Percentiles rank a stretch among this genome's conserved stretches.
Evolutionary conservation across 2,888 invertebrate genomes (phyloP).

Genomic region (Phanerotoma sp.): DNA sequence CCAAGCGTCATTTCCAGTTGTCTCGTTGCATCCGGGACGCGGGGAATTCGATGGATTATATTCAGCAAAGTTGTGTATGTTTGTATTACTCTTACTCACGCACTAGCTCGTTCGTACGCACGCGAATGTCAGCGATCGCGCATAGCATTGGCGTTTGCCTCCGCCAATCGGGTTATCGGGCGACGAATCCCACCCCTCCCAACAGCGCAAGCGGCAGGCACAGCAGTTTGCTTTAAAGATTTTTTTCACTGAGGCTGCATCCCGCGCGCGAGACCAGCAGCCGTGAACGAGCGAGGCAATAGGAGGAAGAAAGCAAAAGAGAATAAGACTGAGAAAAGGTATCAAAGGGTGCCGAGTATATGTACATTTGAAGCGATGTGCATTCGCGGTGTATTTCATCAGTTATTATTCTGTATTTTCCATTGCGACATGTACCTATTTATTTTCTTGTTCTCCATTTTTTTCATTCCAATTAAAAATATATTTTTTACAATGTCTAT

Average conservation of each 20-base stretch:
- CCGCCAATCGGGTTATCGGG: constrained; percentile 49
- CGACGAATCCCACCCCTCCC: constrained; percentile 44
- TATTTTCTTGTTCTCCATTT: neutral
- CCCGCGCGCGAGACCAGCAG: constrained; percentile 14
- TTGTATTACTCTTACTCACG: neutral
- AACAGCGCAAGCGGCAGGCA: constrained; percentile 28
- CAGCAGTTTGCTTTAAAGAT: constrained; percentile 46
- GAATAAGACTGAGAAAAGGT: constrained; percentile 1
- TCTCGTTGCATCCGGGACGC: constrained; percentile 10
- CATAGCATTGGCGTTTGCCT: constrained; percentile 47
- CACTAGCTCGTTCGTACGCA: constrained; percentile 9
- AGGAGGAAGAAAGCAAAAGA: neutral
- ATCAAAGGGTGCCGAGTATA: constrained; percentile 29
- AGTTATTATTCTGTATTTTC: neutral
- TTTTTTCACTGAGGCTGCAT: constrained; percentile 29
- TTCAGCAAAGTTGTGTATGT: neutral
- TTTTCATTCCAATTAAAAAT: no score
- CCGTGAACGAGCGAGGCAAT: neutral
- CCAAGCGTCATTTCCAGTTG: constrained; percentile 7
- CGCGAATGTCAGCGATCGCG: constrained; percentile 36
- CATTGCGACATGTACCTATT: neutral
- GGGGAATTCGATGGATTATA: constrained; percentile 2
- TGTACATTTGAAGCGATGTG: neutral
- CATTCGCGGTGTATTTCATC: constrained; percentile 1
- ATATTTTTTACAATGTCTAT: no score